Conservation (phyloP, 2,113 vertebrate genomes). For the Speoplatyrhinus poulsoni region DNA sequence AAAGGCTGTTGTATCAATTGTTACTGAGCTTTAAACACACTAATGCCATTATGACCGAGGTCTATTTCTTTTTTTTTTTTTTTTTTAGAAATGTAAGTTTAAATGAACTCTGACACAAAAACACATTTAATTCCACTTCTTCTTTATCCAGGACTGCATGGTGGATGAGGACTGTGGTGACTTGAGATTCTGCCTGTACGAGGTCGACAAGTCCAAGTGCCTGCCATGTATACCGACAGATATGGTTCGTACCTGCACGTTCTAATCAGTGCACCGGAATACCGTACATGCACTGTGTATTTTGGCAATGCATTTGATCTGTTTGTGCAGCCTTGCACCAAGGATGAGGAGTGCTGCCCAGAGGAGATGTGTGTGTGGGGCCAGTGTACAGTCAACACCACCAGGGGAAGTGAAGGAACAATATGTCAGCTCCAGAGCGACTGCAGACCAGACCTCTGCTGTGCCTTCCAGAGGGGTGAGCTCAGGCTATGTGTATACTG, state of each 20-base stretch:
- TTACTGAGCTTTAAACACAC: neutral
- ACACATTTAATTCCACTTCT: neutral
- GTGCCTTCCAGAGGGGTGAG: conserved; percentile 87
- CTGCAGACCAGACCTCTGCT: conserved; percentile 85
- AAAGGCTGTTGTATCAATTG: too few relatives aligned
- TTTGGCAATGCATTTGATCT: neutral
- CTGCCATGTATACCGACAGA: conserved; percentile 82
- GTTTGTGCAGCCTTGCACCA: conserved; percentile 78
- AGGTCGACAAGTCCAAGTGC: conserved; percentile 83
- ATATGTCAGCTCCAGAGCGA: conserved; percentile 92
- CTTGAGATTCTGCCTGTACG: conserved; percentile 84
- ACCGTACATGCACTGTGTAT: neutral
- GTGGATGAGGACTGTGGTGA: conserved; percentile 90
- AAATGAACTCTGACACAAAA: neutral
- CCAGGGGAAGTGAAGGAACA: conserved; percentile 82
- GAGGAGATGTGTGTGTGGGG: conserved; percentile 92
- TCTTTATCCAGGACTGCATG: conserved; percentile 83
- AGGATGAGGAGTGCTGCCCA: conserved; percentile 88
- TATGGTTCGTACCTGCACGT: conserved; percentile 68
- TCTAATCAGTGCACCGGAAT: neutral
- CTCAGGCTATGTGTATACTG: neutral
- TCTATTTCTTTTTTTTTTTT: neutral
- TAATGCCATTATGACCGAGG: neutral
- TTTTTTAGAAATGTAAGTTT: neutral
- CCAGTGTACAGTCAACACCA: conserved; percentile 73